Evolutionary conservation across 2,113 vertebrate genomes (phyloP).

Genomic region (Sorex fumeus): DNA sequence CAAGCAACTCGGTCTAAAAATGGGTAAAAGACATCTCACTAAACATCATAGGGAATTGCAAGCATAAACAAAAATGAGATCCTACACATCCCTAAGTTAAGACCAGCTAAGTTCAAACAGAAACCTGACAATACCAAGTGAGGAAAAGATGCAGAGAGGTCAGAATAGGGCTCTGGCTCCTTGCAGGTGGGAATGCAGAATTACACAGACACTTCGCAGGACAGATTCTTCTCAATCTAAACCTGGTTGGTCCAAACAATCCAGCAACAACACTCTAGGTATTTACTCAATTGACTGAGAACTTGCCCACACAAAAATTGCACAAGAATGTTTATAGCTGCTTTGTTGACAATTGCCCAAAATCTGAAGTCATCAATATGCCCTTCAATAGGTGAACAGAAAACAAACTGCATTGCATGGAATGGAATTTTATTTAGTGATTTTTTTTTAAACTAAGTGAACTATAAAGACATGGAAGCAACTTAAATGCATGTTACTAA

Average conservation of each 20-base stretch:
- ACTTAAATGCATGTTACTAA: conserved; percentile 1
- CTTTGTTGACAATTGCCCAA: conserved; percentile 26
- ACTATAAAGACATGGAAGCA: background rate
- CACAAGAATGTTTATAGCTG: background rate
- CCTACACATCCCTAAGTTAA: too few species aligned
- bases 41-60: background rate
- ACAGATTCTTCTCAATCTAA: conserved; percentile 30
- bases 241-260: background rate
- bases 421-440: background rate
- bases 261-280: background rate
- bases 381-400: background rate
- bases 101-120: background rate
- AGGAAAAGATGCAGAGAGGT: background rate
- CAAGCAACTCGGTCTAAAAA: conserved; percentile 25
- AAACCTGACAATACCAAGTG: background rate
- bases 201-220: background rate
- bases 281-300: conserved; percentile 7
- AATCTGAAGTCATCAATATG: background rate
- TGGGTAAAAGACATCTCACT: background rate
- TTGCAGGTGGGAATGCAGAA: background rate
- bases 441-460: background rate
- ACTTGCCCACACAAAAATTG: background rate
- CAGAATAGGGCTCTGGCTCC: background rate
- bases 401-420: background rate
- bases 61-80: background rate